phyloP scores from a whole-genome alignment of 92 coral and sea anemone species.

The Porites rus region DNA sequence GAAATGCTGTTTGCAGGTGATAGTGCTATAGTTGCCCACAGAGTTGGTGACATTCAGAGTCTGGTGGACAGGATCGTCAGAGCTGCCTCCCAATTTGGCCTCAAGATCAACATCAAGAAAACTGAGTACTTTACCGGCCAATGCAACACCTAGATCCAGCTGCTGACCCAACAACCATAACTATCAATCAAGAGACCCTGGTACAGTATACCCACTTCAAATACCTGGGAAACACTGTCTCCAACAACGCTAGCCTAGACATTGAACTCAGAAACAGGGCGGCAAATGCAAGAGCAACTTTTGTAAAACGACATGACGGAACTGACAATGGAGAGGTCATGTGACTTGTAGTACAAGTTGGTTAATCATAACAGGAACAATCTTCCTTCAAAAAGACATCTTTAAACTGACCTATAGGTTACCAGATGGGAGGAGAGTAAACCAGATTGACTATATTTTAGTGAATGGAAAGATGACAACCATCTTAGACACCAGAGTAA shows the following conservation, averaged over 20 bases:
- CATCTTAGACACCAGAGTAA: too few relatives aligned
- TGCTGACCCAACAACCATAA: too few relatives aligned
- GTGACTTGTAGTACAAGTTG: neutral
- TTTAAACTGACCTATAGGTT: too few relatives aligned
- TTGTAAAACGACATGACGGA: neutral
- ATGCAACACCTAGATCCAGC: too few relatives aligned
- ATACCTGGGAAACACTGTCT: too few relatives aligned
- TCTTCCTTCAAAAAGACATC: neutral
- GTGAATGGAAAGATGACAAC: too few relatives aligned
- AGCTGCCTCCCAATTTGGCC: slow-evolving; percentile 38
- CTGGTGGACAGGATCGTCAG: slow-evolving; percentile 16
- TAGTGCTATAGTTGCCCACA: slow-evolving; percentile 33
- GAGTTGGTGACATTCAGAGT: slow-evolving; percentile 2
- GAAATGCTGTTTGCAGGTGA: slow-evolving; percentile 28
- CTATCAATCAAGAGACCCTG: neutral
- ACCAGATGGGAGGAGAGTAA: too few relatives aligned
- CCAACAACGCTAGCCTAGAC: slow-evolving; percentile 7
- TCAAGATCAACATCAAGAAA: slow-evolving; percentile 58
- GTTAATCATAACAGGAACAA: neutral
- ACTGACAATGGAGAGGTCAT: slow-evolving; percentile 31
- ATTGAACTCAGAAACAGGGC: slow-evolving; percentile 25
- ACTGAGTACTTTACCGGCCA: slow-evolving; percentile 16
- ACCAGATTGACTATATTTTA: too few relatives aligned
- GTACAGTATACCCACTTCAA: too few relatives aligned
- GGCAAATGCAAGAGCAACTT: slow-evolving; percentile 21